Percentiles rank a stretch among this genome's conserved stretches.
Conservation (phyloP, 2,888 invertebrate species). For the Acanthococcus lagerstroemiae region DNA sequence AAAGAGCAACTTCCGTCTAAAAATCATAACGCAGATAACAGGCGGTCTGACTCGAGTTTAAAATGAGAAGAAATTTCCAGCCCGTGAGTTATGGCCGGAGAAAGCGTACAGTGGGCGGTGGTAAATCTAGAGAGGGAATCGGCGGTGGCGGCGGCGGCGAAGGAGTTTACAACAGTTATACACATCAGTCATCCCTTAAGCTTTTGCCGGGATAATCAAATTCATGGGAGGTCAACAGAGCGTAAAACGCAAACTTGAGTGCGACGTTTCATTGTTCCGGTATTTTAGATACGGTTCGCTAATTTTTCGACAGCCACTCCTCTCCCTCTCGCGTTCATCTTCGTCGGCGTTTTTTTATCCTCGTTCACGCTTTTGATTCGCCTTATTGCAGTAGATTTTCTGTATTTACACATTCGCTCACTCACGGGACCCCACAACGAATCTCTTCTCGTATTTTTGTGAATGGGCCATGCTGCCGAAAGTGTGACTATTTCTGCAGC, state of each 20-base stretch:
- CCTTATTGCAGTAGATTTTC: no score
- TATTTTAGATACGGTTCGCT: constrained; percentile 31
- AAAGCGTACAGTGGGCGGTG: constrained; percentile 9
- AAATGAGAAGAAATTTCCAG: background rate
- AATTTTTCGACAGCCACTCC: constrained; percentile 19
- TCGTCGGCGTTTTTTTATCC: background rate
- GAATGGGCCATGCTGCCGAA: no score
- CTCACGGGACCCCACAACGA: no score
- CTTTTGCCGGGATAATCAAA: constrained; percentile 25
- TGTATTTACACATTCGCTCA: no score
- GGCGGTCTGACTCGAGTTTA: background rate
- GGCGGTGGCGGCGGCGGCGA: background rate
- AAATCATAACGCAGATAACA: constrained; percentile 7
- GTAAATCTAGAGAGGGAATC: constrained; percentile 11
- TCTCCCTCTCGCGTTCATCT: background rate
- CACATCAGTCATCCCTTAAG: constrained; percentile 25
- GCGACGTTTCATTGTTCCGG: constrained; percentile 31
- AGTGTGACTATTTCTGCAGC: no score
- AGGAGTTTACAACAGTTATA: background rate
- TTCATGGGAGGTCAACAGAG: constrained; percentile 31
- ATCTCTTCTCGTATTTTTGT: no score
- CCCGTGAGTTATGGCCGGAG: background rate
- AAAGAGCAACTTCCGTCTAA: background rate
- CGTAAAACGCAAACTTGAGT: constrained; percentile 31
- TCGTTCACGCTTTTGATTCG: background rate